A percentile compares a stretch with the other conserved stretches of the same genome.
These are phyloP conservation scores for Macrotus californicus DNA, from an alignment of 2,113 vertebrate species.

Conservation along the genomic window DNA sequence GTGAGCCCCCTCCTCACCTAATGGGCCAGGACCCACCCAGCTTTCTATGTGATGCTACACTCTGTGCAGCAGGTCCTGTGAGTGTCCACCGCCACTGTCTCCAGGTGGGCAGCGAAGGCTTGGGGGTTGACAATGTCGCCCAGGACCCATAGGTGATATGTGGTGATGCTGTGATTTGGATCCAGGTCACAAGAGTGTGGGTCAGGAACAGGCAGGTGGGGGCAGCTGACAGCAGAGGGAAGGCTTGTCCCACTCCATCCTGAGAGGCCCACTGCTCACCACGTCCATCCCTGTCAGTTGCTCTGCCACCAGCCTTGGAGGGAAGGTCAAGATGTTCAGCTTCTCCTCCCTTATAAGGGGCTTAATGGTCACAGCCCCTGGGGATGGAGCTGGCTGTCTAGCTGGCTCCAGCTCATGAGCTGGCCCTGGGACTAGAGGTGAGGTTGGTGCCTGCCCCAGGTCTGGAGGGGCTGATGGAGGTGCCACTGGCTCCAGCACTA, in stretches of 20 bases:
- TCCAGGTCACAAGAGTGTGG: not conserved
- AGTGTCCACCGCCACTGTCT: not conserved
- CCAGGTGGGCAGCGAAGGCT: not conserved
- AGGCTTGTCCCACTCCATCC: not conserved
- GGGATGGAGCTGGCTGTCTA: not conserved
- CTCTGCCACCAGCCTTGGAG: constrained; percentile 86
- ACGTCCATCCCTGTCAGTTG: constrained; percentile 92
- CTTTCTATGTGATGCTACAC: too few species aligned
- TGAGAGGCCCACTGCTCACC: constrained; percentile 78
- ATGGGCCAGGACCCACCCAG: not conserved
- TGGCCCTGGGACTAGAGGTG: not conserved
- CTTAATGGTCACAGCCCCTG: not conserved
- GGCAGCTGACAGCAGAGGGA: not conserved
- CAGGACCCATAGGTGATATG: not conserved
- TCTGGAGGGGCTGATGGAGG: not conserved
- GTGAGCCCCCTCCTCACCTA: not conserved
- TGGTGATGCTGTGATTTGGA: not conserved
- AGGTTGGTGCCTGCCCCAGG: not conserved
- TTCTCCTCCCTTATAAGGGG: not conserved
- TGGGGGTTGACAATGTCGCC: not conserved
- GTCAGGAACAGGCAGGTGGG: not conserved
- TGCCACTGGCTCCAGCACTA: not conserved
- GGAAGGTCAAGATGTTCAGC: not conserved
- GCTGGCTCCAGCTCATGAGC: too few species aligned
- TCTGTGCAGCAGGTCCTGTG: not conserved